Conservation (phyloP, 2,797 vertebrate species). For the Macroramphosus scolopax region DNA sequence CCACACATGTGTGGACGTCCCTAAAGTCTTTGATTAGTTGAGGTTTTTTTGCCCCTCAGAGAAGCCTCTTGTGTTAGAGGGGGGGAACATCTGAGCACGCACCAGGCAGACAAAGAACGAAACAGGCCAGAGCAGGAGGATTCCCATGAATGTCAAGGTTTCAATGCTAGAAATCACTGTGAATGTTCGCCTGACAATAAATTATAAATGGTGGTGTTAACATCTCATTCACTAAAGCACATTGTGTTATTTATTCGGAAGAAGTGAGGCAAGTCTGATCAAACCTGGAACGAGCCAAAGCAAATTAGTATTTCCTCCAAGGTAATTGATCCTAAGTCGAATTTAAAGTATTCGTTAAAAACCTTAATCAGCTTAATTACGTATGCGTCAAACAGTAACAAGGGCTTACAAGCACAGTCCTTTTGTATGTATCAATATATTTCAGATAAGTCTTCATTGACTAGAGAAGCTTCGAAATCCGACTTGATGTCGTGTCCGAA, state of each 20-base stretch:
- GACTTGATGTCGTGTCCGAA: neutral
- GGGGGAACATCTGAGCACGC: constrained; percentile 10
- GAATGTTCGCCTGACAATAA: too few relatives aligned
- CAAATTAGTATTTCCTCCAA: neutral
- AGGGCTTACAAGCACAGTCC: too few relatives aligned
- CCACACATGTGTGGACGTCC: constrained; percentile 7
- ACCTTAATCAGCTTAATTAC: neutral
- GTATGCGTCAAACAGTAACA: constrained; percentile 7
- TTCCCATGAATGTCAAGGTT: neutral
- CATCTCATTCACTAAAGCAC: constrained; percentile 3
- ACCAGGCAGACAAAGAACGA: neutral
- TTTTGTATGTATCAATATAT: neutral
- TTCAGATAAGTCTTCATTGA: constrained; percentile 9
- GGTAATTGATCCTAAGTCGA: neutral
- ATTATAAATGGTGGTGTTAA: constrained; percentile 3
- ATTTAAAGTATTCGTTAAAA: neutral
- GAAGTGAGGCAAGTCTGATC: too few relatives aligned
- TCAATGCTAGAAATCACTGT: too few relatives aligned
- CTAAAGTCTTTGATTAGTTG: constrained; percentile 3
- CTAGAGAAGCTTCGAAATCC: too few relatives aligned
- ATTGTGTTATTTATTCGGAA: too few relatives aligned
- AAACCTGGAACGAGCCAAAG: constrained; percentile 1
- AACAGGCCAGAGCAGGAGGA: neutral
- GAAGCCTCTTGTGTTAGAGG: neutral
- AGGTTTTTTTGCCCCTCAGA: constrained; percentile 18